phyloP scores from a whole-genome alignment of 1,140 invertebrate genomes.

The Drosophila subobscura region DNA sequence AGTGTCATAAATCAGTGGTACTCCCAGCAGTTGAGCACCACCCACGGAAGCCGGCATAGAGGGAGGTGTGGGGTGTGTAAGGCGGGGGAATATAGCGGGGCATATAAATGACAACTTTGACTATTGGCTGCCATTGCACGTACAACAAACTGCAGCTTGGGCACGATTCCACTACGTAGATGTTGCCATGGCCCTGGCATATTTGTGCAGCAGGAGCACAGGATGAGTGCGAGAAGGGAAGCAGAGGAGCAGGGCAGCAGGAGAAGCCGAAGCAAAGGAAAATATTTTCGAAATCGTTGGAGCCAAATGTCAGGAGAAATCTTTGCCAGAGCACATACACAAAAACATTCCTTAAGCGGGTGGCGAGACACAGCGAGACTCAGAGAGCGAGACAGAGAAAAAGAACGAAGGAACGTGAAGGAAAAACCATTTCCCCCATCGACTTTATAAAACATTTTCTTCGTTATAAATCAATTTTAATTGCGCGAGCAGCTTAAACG shows the following conservation, averaged over 20 bases:
- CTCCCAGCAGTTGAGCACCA: slow-evolving; percentile 21
- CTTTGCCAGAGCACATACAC: slow-evolving; percentile 35
- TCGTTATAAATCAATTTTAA: slow-evolving; percentile 70
- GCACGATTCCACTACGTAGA: slow-evolving; percentile 54
- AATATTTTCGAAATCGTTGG: slow-evolving; percentile 63
- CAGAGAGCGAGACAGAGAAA: neutral
- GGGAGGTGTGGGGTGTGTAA: neutral
- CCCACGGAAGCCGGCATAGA: slow-evolving; percentile 20
- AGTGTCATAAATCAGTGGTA: slow-evolving; percentile 76
- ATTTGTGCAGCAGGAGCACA: slow-evolving; percentile 44
- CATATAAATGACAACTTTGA: slow-evolving; percentile 73
- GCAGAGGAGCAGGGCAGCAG: neutral
- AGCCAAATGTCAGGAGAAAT: slow-evolving; percentile 69
- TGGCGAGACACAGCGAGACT: neutral
- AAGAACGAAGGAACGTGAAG: slow-evolving; percentile 1
- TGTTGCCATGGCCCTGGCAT: slow-evolving; percentile 38
- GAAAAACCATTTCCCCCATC: slow-evolving; percentile 28
- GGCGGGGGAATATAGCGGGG: slow-evolving; percentile 17
- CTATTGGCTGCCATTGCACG: slow-evolving; percentile 69
- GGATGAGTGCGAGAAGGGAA: slow-evolving; percentile 1
- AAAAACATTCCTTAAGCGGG: slow-evolving; percentile 32
- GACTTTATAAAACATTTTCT: slow-evolving; percentile 52
- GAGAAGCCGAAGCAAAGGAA: slow-evolving; percentile 37
- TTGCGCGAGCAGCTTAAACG: slow-evolving; percentile 57
- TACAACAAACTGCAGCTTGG: slow-evolving; percentile 72